Evolutionary conservation across 92 coral and sea anemone species (phyloP).

Genomic region (Zoanthus sociatus): DNA sequence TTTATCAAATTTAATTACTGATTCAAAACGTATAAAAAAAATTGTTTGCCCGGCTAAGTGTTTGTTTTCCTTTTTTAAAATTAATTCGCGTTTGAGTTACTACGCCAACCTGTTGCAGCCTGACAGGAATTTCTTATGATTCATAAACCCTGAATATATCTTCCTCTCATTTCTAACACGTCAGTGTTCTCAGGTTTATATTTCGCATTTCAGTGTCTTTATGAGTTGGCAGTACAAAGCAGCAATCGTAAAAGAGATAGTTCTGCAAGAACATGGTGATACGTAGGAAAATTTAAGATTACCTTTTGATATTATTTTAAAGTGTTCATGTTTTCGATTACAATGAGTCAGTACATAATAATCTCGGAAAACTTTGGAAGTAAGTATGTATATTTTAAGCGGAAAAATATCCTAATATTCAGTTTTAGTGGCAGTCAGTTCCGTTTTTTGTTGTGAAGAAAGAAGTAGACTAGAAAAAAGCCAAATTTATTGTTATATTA

Average conservation of each 20-base stretch:
- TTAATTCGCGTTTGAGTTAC: neutral
- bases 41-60: neutral
- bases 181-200: neutral
- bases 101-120: constrained; percentile 3
- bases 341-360: constrained; percentile 26
- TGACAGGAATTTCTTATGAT: neutral
- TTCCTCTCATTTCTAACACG: neutral
- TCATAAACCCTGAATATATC: neutral
- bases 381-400: constrained; percentile 46
- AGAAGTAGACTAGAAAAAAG: too few species aligned
- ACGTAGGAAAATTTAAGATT: neutral
- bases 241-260: constrained; percentile 4
- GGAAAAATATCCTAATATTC: neutral
- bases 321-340: neutral
- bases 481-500: too few species aligned
- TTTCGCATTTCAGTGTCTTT: neutral
- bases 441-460: neutral
- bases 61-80: neutral
- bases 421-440: neutral
- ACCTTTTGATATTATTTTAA: neutral
- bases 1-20: neutral
- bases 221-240: constrained; percentile 1
- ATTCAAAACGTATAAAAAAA: neutral
- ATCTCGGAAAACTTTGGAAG: constrained; percentile 92
- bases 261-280: neutral